Evolutionary conservation across 2,888 invertebrate species (phyloP).

Genomic region (Lottia scabra): DNA sequence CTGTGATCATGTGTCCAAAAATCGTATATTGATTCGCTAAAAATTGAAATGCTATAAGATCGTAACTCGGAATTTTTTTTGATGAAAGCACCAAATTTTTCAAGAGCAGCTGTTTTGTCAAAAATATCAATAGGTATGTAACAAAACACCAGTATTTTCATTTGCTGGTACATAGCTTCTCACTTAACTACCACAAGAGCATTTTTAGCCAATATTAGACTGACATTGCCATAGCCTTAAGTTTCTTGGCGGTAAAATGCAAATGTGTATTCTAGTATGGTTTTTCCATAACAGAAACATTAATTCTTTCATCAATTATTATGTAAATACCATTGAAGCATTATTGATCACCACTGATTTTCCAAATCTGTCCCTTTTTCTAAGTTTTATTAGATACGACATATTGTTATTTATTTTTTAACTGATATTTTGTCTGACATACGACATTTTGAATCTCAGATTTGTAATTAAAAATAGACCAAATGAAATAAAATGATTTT

Average conservation of each 20-base stretch:
- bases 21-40: not conserved
- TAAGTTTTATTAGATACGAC: not conserved
- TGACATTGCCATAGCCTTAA: not conserved
- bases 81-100: not conserved
- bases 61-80: not conserved
- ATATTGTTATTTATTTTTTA: not conserved
- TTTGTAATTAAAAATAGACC: too few relatives aligned
- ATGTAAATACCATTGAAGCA: not conserved
- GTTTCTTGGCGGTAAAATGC: not conserved
- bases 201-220: not conserved
- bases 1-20: not conserved
- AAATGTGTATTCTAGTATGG: not conserved
- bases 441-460: not conserved
- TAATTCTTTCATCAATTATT: not conserved
- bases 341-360: not conserved
- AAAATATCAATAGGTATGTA: constrained; percentile 4
- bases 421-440: not conserved
- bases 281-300: not conserved
- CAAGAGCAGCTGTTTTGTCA: not conserved
- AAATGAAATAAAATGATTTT: too few relatives aligned
- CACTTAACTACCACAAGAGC: not conserved
- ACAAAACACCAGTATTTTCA: not conserved
- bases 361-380: not conserved
- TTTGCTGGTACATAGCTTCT: not conserved
- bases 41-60: not conserved